Conservation (phyloP, 2,797 vertebrate genomes). For the Erpetoichthys calabaricus region DNA sequence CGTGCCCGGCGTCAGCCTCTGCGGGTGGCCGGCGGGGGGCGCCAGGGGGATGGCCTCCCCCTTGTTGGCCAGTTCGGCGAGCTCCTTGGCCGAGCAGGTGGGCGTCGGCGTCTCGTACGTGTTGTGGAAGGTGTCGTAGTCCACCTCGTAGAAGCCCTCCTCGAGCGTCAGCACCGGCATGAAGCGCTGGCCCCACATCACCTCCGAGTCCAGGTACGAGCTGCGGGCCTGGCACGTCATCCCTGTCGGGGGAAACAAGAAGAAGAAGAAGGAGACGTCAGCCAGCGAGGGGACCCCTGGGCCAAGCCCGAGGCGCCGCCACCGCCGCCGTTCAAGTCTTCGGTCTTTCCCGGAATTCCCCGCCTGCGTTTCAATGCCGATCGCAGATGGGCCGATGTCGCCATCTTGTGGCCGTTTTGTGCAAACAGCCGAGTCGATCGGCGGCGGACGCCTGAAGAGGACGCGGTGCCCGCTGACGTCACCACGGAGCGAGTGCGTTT, state of each 20-base stretch:
- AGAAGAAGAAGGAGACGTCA: neutral
- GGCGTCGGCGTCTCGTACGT: slow-evolving; percentile 32
- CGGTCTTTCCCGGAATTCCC: no score
- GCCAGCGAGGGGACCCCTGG: neutral
- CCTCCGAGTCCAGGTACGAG: slow-evolving; percentile 10
- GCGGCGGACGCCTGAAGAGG: no score
- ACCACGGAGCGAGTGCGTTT: no score
- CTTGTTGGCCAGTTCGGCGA: slow-evolving; percentile 24
- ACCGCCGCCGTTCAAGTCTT: no score
- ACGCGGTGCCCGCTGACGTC: no score
- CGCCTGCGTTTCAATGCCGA: no score
- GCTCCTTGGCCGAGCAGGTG: slow-evolving; percentile 25
- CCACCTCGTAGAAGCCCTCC: slow-evolving; percentile 10
- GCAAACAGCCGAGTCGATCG: no score
- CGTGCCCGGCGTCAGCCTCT: slow-evolving; percentile 3
- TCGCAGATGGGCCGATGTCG: no score
- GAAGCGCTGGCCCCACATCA: slow-evolving; percentile 23
- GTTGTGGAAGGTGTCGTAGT: slow-evolving; percentile 24
- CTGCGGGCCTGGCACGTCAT: slow-evolving; percentile 16
- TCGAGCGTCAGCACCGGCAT: slow-evolving; percentile 30
- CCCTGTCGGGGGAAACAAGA: slow-evolving; percentile 5
- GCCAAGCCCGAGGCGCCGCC: no score
- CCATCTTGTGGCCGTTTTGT: no score
- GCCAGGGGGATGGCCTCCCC: slow-evolving; percentile 24
- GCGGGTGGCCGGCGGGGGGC: slow-evolving; percentile 9